A percentile compares a stretch with the other conserved stretches of the same genome.
Evolutionary conservation across 2,888 invertebrate species (phyloP).

Genomic region (Lasioglossum leucozonium): DNA sequence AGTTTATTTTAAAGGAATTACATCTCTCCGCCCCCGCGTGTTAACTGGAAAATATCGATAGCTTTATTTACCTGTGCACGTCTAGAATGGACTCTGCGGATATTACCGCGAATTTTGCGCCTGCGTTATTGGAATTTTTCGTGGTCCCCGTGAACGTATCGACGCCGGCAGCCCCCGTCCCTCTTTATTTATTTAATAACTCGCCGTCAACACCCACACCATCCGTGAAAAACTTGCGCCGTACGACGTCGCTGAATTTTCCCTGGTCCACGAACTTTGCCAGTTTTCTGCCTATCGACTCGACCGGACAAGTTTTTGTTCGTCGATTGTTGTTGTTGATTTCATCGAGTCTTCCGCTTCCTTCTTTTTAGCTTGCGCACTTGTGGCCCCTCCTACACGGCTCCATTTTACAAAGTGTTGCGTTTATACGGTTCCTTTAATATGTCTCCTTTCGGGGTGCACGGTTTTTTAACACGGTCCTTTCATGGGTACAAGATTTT

Average conservation of each 20-base stretch:
- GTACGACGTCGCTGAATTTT: background rate
- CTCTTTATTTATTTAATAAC: conserved; percentile 32
- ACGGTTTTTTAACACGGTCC: background rate
- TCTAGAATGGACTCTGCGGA: conserved; percentile 1
- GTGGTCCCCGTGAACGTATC: background rate
- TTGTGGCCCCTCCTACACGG: background rate
- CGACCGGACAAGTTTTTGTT: background rate
- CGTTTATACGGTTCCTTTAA: background rate
- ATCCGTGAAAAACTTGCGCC: background rate
- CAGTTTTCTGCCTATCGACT: background rate
- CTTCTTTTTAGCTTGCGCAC: background rate
- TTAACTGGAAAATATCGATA: conserved; percentile 1
- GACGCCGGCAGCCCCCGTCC: background rate
- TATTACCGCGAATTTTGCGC: conserved; percentile 29
- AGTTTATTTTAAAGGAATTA: conserved; percentile 28
- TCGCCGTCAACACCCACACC: background rate
- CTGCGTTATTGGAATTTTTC: conserved; percentile 31
- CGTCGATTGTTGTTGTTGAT: background rate
- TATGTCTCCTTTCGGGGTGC: background rate
- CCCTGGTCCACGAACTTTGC: background rate
- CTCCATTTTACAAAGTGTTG: background rate
- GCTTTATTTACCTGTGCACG: conserved; percentile 20
- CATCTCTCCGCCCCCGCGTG: background rate
- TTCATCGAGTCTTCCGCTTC: background rate
- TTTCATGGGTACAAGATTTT: background rate